A percentile compares a stretch with the other conserved stretches of the same genome.
These are phyloP conservation scores for Rhadinocentrus ornatus DNA, from an alignment of 2,797 vertebrate species.

Conservation along the genomic window DNA sequence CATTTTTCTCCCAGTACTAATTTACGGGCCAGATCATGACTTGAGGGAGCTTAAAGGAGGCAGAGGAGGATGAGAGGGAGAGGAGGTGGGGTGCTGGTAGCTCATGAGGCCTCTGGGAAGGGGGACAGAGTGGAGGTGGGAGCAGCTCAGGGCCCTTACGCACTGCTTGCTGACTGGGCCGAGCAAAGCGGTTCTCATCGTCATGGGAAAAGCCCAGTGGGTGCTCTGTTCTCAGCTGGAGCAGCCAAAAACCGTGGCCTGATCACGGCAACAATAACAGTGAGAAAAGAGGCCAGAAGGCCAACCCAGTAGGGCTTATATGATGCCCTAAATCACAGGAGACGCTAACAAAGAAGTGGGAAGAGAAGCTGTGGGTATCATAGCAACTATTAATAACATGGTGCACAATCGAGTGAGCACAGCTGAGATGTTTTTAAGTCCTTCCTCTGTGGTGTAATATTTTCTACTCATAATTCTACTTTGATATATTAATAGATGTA, in stretches of 20 bases:
- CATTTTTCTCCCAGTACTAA: conserved; percentile 78
- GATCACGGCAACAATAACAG: conserved; percentile 69
- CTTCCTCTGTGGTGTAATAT: conserved; percentile 21
- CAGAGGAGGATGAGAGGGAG: conserved; percentile 26
- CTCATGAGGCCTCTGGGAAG: conserved; percentile 59
- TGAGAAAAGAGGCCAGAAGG: conserved; percentile 61
- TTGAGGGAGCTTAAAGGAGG: conserved; percentile 68
- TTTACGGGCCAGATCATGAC: conserved; percentile 81
- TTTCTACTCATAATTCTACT: conserved; percentile 23
- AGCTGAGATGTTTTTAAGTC: conserved; percentile 29
- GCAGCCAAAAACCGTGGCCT: conserved; percentile 70
- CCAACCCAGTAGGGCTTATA: conserved; percentile 72
- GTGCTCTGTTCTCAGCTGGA: conserved; percentile 73
- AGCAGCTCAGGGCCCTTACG: conserved; percentile 61
- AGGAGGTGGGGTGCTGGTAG: conserved; percentile 17
- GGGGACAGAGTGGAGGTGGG: conserved; percentile 53
- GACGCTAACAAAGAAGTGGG: conserved; percentile 64
- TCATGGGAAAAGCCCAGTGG: conserved; percentile 78
- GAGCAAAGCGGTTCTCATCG: conserved; percentile 62
- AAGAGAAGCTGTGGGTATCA: conserved; percentile 71
- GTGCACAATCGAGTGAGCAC: conserved; percentile 46
- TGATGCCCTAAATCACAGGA: conserved; percentile 68
- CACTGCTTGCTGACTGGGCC: conserved; percentile 68
- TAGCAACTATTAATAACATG: conserved; percentile 75
- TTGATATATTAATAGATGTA: background rate